These are phyloP conservation scores for Diplogasteroides magnus DNA, from an alignment of 1,140 invertebrate species.

Conservation along the genomic window DNA sequence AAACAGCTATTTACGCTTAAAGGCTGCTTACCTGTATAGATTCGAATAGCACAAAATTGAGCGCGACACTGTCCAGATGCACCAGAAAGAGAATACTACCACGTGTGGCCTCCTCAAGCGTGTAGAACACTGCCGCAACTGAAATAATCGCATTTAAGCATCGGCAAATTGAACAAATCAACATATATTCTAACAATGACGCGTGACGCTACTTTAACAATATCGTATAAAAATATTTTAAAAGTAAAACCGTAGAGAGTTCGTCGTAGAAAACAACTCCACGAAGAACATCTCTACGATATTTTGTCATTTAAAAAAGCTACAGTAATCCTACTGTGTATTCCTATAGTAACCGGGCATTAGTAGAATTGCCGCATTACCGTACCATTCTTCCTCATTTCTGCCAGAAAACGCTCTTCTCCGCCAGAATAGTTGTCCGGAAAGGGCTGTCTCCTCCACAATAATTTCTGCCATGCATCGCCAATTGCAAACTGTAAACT, in stretches of 20 bases:
- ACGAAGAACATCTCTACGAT: slow-evolving; percentile 33
- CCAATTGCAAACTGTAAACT: no score
- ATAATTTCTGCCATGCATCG: slow-evolving; percentile 84
- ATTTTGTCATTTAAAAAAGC: no score
- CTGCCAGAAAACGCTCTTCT: slow-evolving; percentile 70
- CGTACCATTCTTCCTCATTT: slow-evolving; percentile 74
- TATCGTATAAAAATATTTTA: not conserved
- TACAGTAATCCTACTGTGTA: no score
- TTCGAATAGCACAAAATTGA: slow-evolving; percentile 3
- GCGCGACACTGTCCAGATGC: slow-evolving; percentile 22
- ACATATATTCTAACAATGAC: not conserved
- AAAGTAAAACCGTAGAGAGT: no score
- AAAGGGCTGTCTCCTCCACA: slow-evolving; percentile 78
- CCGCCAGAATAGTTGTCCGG: slow-evolving; percentile 84
- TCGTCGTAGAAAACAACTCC: no score
- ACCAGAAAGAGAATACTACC: not conserved
- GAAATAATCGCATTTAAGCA: not conserved
- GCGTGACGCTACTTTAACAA: not conserved
- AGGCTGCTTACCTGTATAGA: slow-evolving; percentile 24
- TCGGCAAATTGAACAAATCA: not conserved
- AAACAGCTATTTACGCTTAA: no score
- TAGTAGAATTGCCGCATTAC: slow-evolving; percentile 14
- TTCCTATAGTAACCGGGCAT: no score
- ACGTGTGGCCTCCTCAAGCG: slow-evolving; percentile 1
- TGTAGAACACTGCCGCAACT: not conserved